Conservation (phyloP, 2,797 vertebrate genomes). For the Oreochromis mossambicus region DNA sequence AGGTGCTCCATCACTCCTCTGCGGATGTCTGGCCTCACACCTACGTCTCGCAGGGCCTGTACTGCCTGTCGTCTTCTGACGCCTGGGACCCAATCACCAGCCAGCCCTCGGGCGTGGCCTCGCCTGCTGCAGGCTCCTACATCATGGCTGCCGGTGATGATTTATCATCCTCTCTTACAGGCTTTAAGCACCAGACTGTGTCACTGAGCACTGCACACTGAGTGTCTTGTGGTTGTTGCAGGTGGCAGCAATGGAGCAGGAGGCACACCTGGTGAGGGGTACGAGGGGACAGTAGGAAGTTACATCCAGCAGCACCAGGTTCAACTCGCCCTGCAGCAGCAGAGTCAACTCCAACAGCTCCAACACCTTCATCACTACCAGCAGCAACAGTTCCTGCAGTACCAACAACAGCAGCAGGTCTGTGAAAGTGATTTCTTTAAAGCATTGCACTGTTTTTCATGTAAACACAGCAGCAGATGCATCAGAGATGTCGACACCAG, state of each 20-base stretch:
- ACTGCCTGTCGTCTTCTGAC: constrained; percentile 94
- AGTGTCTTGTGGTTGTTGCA: background rate
- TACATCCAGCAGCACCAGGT: constrained; percentile 81
- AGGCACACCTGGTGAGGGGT: constrained; percentile 81
- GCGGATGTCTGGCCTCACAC: constrained; percentile 96
- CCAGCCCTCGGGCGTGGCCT: constrained; percentile 90
- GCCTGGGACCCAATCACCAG: constrained; percentile 93
- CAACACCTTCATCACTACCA: constrained; percentile 81
- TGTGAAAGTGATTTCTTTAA: background rate
- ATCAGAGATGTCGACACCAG: background rate
- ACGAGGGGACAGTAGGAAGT: constrained; percentile 80
- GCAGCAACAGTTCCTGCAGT: constrained; percentile 81
- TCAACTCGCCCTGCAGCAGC: constrained; percentile 76
- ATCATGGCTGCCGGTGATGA: constrained; percentile 67
- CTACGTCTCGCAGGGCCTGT: constrained; percentile 96
- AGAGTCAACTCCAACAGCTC: constrained; percentile 76
- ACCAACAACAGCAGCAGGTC: constrained; percentile 70
- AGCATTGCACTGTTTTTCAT: background rate
- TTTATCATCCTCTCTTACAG: background rate
- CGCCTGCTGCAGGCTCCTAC: constrained; percentile 88
- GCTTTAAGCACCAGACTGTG: background rate
- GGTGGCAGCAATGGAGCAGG: constrained; percentile 57
- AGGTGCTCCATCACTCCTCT: constrained; percentile 88
- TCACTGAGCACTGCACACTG: background rate
- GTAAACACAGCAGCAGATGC: background rate